Evolutionary conservation across 1,140 invertebrate species (phyloP).

Genomic region (Archegozetes longisetosus): DNA sequence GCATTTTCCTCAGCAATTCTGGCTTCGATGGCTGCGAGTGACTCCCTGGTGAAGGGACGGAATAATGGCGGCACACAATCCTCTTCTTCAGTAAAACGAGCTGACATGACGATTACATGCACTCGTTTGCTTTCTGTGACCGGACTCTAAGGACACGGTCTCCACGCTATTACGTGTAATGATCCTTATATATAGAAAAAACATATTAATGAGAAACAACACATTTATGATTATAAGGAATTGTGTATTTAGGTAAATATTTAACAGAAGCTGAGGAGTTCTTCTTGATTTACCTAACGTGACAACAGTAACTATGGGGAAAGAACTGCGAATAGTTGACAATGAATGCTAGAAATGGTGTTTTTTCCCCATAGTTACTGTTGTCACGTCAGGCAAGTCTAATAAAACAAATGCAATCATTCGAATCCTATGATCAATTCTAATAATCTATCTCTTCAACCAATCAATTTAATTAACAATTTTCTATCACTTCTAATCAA

Average conservation of each 20-base stretch:
- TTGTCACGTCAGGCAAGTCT: not conserved
- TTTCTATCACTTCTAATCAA: too few species aligned
- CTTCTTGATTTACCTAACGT: too few species aligned
- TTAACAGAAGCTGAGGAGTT: too few species aligned
- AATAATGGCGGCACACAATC: slow-evolving; percentile 37
- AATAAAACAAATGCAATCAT: not conserved
- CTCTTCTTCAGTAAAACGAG: slow-evolving; percentile 19
- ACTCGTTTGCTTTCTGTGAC: not conserved
- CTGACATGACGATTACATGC: not conserved
- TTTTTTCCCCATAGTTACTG: not conserved
- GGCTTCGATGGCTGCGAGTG: slow-evolving; percentile 76
- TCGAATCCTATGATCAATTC: too few species aligned
- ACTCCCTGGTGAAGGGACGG: slow-evolving; percentile 93
- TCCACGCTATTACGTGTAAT: not conserved
- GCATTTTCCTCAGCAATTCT: slow-evolving; percentile 84
- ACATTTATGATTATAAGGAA: too few species aligned
- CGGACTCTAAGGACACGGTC: not conserved
- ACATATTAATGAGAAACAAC: not conserved
- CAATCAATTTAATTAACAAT: too few species aligned
- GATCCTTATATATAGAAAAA: not conserved
- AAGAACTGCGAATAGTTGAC: too few species aligned
- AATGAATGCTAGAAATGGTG: too few species aligned
- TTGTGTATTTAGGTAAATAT: too few species aligned
- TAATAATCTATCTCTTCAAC: too few species aligned
- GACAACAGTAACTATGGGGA: too few species aligned